phyloP scores from a whole-genome alignment of 2,888 invertebrate genomes.

The Troides oblongomaculatus region DNA sequence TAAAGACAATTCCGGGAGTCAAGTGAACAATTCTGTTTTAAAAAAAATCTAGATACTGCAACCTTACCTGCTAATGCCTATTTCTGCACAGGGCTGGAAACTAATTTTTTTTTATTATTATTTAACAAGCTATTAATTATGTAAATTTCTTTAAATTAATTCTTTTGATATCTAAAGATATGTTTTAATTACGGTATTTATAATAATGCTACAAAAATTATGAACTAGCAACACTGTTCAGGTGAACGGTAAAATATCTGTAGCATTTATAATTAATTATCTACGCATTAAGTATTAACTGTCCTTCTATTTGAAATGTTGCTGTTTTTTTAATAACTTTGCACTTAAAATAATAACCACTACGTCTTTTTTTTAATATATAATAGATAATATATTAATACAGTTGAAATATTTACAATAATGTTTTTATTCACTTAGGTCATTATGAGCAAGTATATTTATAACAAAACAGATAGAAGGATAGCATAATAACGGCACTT shows the following conservation, averaged over 20 bases:
- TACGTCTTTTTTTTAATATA: background rate
- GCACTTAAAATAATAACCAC: background rate
- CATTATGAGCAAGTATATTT: background rate
- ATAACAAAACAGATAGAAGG: slow-evolving; percentile 8
- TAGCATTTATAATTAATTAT: slow-evolving; percentile 20
- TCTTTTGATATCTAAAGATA: no score
- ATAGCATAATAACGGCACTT: background rate
- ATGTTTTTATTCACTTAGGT: background rate
- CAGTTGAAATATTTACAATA: background rate
- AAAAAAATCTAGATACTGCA: no score
- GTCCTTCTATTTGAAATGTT: slow-evolving; percentile 10
- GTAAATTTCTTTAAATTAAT: no score
- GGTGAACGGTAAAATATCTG: background rate
- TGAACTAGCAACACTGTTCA: background rate
- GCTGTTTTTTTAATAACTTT: background rate
- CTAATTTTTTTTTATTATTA: no score
- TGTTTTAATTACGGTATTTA: no score
- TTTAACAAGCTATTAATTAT: no score
- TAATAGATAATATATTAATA: background rate
- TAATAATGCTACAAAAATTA: no score
- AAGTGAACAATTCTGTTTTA: no score
- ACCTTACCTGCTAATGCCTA: no score
- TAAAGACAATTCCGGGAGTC: no score
- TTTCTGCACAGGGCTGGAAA: no score
- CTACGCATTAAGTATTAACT: slow-evolving; percentile 1